These are phyloP conservation scores for Caenorhabditis plicata DNA, from an alignment of 2,888 invertebrate genomes.

Conservation along the genomic window DNA sequence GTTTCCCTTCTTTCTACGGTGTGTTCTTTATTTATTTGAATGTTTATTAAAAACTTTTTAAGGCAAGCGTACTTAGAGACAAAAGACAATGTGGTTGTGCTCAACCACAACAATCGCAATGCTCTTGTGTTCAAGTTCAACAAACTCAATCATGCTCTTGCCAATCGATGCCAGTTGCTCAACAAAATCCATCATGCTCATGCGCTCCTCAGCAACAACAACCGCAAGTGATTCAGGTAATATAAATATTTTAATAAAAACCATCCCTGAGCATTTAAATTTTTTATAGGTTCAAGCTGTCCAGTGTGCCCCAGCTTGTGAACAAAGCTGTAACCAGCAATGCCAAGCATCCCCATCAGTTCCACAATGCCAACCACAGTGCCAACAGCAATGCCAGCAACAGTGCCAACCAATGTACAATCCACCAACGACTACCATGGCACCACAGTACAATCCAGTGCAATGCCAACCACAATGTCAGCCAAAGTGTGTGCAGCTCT, in stretches of 20 bases:
- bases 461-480: conserved; percentile 16
- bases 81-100: conserved; percentile 50
- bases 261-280: neutral
- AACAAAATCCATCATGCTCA: conserved; percentile 30
- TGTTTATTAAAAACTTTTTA: no score
- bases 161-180: conserved; percentile 36
- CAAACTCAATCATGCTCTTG: conserved; percentile 41
- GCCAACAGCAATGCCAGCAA: conserved; percentile 24
- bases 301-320: conserved; percentile 13
- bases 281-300: conserved; percentile 23
- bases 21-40: no score
- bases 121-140: conserved; percentile 36
- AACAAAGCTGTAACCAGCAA: conserved; percentile 23
- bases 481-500: conserved; percentile 3
- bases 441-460: conserved; percentile 2
- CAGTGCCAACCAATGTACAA: conserved; percentile 7
- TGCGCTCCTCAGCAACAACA: conserved; percentile 37
- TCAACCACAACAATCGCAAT: conserved; percentile 28
- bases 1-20: no score
- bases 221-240: conserved; percentile 30
- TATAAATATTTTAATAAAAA: neutral
- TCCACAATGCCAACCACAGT: conserved; percentile 23
- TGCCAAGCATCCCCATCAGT: conserved; percentile 1
- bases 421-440: conserved; percentile 6
- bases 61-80: conserved; percentile 44